A percentile compares a stretch with the other conserved stretches of the same genome.
Conservation (phyloP, 2,113 vertebrate species). For the Thinocorus orbignyianus region DNA sequence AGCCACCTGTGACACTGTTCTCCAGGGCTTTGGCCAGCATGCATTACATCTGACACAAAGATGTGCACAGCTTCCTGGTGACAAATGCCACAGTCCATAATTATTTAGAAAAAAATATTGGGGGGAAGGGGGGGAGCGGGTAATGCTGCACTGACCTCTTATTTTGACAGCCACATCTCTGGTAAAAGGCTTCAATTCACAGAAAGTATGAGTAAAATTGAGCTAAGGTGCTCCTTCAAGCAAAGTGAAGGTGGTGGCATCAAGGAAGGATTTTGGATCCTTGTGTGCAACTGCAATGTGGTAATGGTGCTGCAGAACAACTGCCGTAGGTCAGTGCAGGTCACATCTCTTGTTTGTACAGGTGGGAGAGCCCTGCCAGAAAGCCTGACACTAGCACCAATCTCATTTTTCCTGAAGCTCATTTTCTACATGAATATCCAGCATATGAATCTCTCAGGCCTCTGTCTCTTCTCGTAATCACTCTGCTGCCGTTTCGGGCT, state of each 20-base stretch:
- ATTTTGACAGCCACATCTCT: background rate
- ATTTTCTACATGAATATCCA: slow-evolving; percentile 16
- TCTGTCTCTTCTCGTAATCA: background rate
- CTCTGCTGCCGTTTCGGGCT: background rate
- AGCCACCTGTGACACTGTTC: background rate
- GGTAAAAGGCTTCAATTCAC: background rate
- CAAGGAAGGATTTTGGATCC: background rate
- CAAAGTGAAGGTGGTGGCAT: background rate
- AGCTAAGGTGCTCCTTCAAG: background rate
- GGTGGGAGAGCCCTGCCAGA: background rate
- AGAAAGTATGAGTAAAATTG: background rate
- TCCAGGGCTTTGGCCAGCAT: background rate
- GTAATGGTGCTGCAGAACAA: background rate
- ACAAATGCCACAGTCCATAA: background rate
- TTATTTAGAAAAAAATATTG: background rate
- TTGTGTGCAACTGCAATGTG: background rate
- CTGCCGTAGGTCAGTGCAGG: background rate
- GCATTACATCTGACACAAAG: background rate
- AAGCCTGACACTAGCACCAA: background rate
- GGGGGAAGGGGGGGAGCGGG: too few species aligned
- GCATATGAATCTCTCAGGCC: background rate
- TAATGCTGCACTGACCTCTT: background rate
- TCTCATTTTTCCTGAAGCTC: background rate
- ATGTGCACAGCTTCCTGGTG: background rate
- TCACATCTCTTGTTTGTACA: background rate